Conservation (phyloP, 2,113 vertebrate genomes). For the Phasianus colchicus region DNA sequence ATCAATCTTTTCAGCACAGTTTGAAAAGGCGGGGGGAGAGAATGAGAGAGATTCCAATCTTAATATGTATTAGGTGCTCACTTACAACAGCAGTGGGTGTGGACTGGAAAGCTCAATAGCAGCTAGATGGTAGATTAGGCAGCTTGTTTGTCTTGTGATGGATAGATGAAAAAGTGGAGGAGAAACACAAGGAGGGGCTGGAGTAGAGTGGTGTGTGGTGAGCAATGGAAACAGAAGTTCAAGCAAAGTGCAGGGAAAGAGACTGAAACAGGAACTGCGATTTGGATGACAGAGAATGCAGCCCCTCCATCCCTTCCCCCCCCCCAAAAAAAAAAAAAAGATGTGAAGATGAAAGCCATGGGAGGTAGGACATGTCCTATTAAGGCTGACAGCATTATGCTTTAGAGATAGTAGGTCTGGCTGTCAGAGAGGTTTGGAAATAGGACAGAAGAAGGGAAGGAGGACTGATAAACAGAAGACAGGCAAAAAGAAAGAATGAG, state of each 20-base stretch:
- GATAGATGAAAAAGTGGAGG: not conserved
- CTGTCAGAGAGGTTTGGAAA: constrained; percentile 26
- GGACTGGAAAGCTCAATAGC: not conserved
- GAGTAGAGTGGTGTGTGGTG: not conserved
- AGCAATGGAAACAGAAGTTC: not conserved
- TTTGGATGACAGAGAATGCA: not conserved
- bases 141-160: not conserved
- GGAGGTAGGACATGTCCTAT: constrained; percentile 5
- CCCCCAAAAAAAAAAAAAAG: not conserved
- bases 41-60: constrained; percentile 21
- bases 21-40: not conserved
- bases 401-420: not conserved
- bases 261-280: not conserved
- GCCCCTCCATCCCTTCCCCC: not conserved
- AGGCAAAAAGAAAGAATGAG: not conserved
- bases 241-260: not conserved
- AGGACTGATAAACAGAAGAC: not conserved
- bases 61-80: not conserved
- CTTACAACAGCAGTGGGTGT: not conserved
- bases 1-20: not conserved
- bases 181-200: not conserved
- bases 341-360: not conserved
- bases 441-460: not conserved
- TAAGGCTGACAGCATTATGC: not conserved
- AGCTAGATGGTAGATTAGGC: not conserved